Evolutionary conservation across 2,113 vertebrate species (phyloP).

Genomic region (Procavia capensis): DNA sequence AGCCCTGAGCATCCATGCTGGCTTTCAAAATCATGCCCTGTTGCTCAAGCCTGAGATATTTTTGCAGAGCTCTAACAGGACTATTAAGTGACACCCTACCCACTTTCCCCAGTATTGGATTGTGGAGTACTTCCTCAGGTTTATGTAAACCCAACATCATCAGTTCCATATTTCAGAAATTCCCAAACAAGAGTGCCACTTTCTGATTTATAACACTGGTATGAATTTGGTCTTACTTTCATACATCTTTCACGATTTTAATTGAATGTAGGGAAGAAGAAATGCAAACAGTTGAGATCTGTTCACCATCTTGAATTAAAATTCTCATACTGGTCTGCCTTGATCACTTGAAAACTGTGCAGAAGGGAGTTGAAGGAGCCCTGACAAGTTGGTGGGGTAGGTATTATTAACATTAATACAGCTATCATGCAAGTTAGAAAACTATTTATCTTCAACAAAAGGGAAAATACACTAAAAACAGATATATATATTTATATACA

Average conservation of each 20-base stretch:
- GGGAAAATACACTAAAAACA: background rate
- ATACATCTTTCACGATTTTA: constrained; percentile 24
- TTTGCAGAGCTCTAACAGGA: background rate
- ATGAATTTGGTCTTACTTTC: constrained; percentile 1
- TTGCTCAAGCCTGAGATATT: background rate
- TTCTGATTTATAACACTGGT: background rate
- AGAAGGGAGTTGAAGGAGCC: background rate
- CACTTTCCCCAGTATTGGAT: background rate
- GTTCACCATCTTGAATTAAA: background rate
- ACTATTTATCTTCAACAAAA: constrained; percentile 29
- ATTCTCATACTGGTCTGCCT: background rate
- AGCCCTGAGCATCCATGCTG: background rate
- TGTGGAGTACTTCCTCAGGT: background rate
- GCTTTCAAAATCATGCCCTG: background rate
- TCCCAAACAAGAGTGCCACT: background rate
- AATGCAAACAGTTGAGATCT: background rate
- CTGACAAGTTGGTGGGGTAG: background rate
- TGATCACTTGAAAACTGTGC: background rate
- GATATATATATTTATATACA: no score
- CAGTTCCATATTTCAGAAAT: constrained; percentile 1
- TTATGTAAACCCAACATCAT: constrained; percentile 10
- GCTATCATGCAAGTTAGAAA: background rate
- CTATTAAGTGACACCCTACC: background rate
- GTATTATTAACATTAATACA: background rate
- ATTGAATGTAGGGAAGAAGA: background rate